These are phyloP conservation scores for Bradynema listronoti DNA, from an alignment of 1,140 invertebrate species.

Conservation along the genomic window DNA sequence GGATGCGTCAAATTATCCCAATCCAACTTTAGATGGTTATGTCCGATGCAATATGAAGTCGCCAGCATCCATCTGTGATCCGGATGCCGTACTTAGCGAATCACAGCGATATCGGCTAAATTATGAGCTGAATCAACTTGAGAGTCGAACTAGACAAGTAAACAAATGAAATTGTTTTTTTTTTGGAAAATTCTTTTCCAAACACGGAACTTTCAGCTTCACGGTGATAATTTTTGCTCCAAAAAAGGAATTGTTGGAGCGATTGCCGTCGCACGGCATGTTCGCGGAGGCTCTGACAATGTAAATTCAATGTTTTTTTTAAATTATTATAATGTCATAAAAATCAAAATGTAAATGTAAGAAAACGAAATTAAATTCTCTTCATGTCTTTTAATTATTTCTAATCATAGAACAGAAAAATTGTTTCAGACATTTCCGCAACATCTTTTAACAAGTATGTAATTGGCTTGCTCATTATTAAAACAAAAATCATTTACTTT, in stretches of 20 bases:
- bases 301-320: constrained; percentile 22
- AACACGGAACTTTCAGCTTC: constrained; percentile 42
- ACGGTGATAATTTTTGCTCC: constrained; percentile 46
- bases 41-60: constrained; percentile 49
- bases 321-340: constrained; percentile 3
- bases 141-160: constrained; percentile 43
- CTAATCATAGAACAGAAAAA: too few relatives aligned
- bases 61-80: constrained; percentile 46
- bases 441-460: too few relatives aligned
- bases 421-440: too few relatives aligned
- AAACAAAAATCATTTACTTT: too few relatives aligned
- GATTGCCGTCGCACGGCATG: constrained; percentile 47
- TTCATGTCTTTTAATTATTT: too few relatives aligned
- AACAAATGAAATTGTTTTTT: too few relatives aligned
- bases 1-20: constrained; percentile 50
- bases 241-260: constrained; percentile 53
- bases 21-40: constrained; percentile 35
- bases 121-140: constrained; percentile 50
- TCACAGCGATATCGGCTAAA: constrained; percentile 49
- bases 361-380: too few relatives aligned
- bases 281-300: constrained; percentile 44
- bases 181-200: too few relatives aligned
- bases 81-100: constrained; percentile 47
- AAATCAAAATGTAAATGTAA: constrained; percentile 33
- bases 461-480: too few relatives aligned